Evolutionary conservation across 2,888 invertebrate genomes (phyloP).

Genomic region (Cyclophora albipunctata): DNA sequence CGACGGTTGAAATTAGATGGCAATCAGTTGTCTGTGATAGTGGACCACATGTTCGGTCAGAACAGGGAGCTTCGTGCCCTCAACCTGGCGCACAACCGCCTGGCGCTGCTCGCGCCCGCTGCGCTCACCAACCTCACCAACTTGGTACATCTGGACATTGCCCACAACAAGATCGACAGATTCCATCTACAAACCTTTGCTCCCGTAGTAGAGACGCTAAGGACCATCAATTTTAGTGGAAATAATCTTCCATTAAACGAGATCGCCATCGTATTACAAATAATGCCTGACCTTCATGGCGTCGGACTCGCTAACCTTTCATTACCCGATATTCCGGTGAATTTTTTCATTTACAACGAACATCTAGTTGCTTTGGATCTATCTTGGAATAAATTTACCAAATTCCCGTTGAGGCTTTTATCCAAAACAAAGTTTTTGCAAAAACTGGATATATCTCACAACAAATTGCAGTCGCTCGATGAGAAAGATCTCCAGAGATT

Average conservation of each 20-base stretch:
- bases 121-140: conserved; percentile 83
- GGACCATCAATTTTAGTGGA: conserved; percentile 81
- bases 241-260: conserved; percentile 76
- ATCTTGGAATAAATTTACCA: conserved; percentile 81
- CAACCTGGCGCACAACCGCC: conserved; percentile 81
- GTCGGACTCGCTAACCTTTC: conserved; percentile 77
- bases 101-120: conserved; percentile 82
- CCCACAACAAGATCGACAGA: conserved; percentile 83
- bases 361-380: conserved; percentile 80
- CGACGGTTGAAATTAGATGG: conserved; percentile 81
- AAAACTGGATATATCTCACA: conserved; percentile 83
- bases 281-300: conserved; percentile 72
- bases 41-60: conserved; percentile 81
- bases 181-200: conserved; percentile 78
- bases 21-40: conserved; percentile 84
- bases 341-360: conserved; percentile 75
- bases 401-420: conserved; percentile 73
- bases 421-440: conserved; percentile 74
- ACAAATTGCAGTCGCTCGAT: conserved; percentile 79
- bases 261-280: conserved; percentile 74
- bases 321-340: conserved; percentile 71
- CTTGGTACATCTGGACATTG: conserved; percentile 81
- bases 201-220: conserved; percentile 77
- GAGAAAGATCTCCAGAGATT: conserved; percentile 74
- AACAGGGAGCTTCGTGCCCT: conserved; percentile 72